phyloP scores from a whole-genome alignment of 2,888 invertebrate genomes.

The Apotomis turbidana region DNA sequence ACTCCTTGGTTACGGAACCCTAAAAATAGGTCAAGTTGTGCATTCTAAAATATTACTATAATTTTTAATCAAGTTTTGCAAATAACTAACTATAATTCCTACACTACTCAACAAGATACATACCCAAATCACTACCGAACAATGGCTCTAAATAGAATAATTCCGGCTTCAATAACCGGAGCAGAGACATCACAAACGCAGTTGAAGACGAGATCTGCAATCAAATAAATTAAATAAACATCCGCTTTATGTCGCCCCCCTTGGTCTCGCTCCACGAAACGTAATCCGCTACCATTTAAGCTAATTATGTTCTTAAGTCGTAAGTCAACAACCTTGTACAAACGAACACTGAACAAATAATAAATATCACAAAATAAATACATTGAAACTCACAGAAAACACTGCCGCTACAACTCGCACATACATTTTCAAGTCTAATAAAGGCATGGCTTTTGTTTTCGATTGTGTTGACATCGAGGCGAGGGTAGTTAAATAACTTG shows the following conservation, averaged over 20 bases:
- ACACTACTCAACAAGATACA: constrained; percentile 40
- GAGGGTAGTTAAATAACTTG: constrained; percentile 34
- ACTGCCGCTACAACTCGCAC: constrained; percentile 73
- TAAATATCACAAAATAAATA: constrained; percentile 29
- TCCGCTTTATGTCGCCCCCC: constrained; percentile 7
- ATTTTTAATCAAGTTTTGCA: too few species aligned
- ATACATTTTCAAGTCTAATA: constrained; percentile 71
- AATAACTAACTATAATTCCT: too few species aligned
- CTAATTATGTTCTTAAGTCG: constrained; percentile 20
- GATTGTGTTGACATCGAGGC: constrained; percentile 69
- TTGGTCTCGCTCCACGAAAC: constrained; percentile 13
- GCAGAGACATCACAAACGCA: constrained; percentile 67
- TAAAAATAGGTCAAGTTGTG: too few species aligned
- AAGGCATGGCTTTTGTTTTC: constrained; percentile 65
- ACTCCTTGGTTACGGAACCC: too few species aligned
- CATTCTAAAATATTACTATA: background rate
- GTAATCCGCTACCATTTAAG: constrained; percentile 12
- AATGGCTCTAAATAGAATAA: constrained; percentile 67
- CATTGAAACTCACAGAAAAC: constrained; percentile 69
- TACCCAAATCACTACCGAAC: constrained; percentile 65
- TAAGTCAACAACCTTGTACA: constrained; percentile 34
- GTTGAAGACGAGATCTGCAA: constrained; percentile 75
- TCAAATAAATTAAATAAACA: constrained; percentile 41
- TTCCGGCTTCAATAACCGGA: constrained; percentile 67
- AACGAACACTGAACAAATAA: constrained; percentile 22